Conservation (phyloP, 2,888 invertebrate genomes). For the Pachymerium ferrugineum region DNA sequence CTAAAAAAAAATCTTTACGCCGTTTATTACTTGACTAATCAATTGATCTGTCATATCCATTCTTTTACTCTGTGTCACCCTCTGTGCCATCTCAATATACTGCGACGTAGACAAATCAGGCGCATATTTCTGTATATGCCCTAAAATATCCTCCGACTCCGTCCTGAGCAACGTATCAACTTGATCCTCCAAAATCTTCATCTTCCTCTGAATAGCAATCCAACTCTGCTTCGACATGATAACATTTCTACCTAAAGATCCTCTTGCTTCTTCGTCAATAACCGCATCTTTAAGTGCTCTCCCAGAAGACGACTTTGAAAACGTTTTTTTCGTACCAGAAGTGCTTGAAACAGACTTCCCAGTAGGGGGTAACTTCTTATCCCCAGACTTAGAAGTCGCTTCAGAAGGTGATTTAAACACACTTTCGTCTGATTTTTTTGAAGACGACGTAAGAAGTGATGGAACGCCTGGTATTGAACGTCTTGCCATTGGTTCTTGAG, state of each 20-base stretch:
- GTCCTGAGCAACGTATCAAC: neutral
- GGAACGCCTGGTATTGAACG: neutral
- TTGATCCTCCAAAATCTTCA: conserved; percentile 27
- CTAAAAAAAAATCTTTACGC: too few relatives aligned
- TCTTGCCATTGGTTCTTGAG: neutral
- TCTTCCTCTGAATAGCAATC: conserved; percentile 22
- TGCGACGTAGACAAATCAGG: neutral
- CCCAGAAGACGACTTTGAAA: neutral
- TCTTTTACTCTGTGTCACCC: conserved; percentile 59
- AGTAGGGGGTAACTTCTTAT: neutral
- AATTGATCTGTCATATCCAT: conserved; percentile 60
- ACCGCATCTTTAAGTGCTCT: neutral
- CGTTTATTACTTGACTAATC: conserved; percentile 54
- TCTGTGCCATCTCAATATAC: conserved; percentile 61
- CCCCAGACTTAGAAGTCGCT: neutral
- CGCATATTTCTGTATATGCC: conserved; percentile 4
- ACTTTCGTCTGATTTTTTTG: neutral
- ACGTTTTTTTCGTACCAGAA: neutral
- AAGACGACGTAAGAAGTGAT: neutral
- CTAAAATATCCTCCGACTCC: conserved; percentile 4
- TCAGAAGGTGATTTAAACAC: neutral
- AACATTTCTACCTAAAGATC: neutral
- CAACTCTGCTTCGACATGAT: conserved; percentile 28
- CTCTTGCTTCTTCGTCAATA: neutral
- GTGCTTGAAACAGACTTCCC: neutral